phyloP scores from a whole-genome alignment of 2,113 vertebrate genomes.

The Chaetops frenatus region DNA sequence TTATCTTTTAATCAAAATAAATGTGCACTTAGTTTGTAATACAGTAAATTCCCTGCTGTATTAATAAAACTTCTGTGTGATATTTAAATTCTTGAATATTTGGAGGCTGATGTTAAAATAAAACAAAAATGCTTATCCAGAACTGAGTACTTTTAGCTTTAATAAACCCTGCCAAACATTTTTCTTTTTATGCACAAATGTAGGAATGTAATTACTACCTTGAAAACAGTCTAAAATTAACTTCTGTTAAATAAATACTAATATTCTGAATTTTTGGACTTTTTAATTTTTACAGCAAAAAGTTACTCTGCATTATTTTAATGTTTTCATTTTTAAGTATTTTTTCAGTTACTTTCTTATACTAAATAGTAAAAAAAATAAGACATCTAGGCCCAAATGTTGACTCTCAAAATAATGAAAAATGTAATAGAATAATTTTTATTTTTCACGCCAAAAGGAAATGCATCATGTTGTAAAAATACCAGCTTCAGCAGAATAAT shows the following conservation, averaged over 20 bases:
- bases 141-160: neutral
- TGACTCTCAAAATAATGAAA: neutral
- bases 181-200: neutral
- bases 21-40: neutral
- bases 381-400: neutral
- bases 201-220: neutral
- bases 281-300: neutral
- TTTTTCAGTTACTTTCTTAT: neutral
- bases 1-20: neutral
- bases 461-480: neutral
- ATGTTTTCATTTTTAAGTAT: neutral
- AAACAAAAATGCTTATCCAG: neutral
- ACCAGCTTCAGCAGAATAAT: neutral
- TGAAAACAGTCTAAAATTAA: neutral
- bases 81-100: neutral
- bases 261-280: neutral
- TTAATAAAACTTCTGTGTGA: neutral
- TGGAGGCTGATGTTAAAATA: neutral
- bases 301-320: neutral
- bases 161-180: neutral
- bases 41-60: neutral
- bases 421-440: neutral
- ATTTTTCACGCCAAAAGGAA: neutral
- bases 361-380: neutral
- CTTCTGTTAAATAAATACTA: neutral